A percentile compares a stretch with the other conserved stretches of the same genome.
phyloP scores from a whole-genome alignment of 2,888 invertebrate species.

The Cheilosia grossa region DNA sequence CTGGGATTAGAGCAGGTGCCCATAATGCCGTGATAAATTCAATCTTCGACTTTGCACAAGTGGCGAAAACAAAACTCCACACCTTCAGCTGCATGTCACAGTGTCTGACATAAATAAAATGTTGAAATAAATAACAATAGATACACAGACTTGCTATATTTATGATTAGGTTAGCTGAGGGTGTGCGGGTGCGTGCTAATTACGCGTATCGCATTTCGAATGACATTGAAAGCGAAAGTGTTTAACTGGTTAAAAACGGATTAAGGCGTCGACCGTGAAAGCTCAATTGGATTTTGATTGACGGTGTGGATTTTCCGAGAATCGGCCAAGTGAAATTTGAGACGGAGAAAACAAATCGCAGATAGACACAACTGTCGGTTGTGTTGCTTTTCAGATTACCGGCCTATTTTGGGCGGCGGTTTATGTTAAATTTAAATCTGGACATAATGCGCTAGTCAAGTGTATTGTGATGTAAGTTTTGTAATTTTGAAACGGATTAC shows the following conservation, averaged over 20 bases:
- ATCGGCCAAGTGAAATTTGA: slow-evolving; percentile 5
- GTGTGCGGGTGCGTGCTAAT: slow-evolving; percentile 11
- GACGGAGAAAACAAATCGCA: too few species aligned
- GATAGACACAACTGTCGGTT: too few species aligned
- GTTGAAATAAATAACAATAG: slow-evolving; percentile 20
- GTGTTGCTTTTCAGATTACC: too few species aligned
- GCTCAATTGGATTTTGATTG: slow-evolving; percentile 10
- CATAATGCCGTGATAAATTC: slow-evolving; percentile 8
- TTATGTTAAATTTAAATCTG: too few species aligned
- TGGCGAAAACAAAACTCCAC: slow-evolving; percentile 3
- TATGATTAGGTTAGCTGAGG: neutral
- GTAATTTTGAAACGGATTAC: too few species aligned
- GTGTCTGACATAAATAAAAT: slow-evolving; percentile 27
- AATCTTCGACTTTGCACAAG: neutral
- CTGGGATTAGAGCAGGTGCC: slow-evolving; percentile 32
- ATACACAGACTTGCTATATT: too few species aligned
- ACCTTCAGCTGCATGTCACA: slow-evolving; percentile 33
- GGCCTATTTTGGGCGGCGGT: too few species aligned
- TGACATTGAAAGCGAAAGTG: slow-evolving; percentile 10
- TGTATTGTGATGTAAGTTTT: too few species aligned
- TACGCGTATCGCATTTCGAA: slow-evolving; percentile 14
- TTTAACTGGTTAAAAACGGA: slow-evolving; percentile 12
- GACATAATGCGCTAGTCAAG: too few species aligned
- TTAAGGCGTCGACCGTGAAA: slow-evolving; percentile 21
- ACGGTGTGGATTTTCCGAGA: slow-evolving; percentile 1